Base-by-base conservation (phyloP, 2,888 invertebrate genomes). In the Thereva unica region DNA sequence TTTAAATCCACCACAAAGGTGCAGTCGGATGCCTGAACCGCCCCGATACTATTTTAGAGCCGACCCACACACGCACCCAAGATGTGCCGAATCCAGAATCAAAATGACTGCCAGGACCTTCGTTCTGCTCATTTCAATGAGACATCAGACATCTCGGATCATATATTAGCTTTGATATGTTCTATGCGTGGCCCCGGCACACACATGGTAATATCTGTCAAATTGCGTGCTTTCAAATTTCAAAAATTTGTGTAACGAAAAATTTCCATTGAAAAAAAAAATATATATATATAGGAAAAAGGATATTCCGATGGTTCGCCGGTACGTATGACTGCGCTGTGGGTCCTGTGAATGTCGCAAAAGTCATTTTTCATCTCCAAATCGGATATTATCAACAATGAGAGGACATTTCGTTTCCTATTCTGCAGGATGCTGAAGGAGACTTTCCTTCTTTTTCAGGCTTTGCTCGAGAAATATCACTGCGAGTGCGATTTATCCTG, bases 381-480 rank as follows among this genome's bases (percentile, higher is more conserved):
- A 67, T 67, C 67, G 67, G 67, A 67, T 67, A 61, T 67, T 63
- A 67, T 63, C 63, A 67, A 66, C 66, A 59, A 67, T 67, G 61
- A 47, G 63, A 47, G 63, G 63, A 63, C 63, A 63, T 63, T 63
- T 63, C 52, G 52, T 63, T 63, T 63, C 52, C 42, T 52, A 63
- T 52, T 50, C 35, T 52, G 63, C 42, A 42, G 50, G 59, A 40
- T 40, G 38, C 38, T 59, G 23, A 23, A 23, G 23, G 23, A 23
- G 23, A 23, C 23, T 59, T 59, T 49, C 35, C 59, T 59, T 49
- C 35, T 59, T 35, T 37, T 59, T 45, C 49, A 38, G 23, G 40
- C 10, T 37, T 47, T 47, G 10, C 7, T 12, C 47, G 49, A 49
- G 49, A 59, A 59, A 49, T 40, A 12, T 38, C 37, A 23, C 38